Evolutionary conservation across 2,797 vertebrate genomes (phyloP).

Genomic region (Onychomys leucogaster): DNA sequence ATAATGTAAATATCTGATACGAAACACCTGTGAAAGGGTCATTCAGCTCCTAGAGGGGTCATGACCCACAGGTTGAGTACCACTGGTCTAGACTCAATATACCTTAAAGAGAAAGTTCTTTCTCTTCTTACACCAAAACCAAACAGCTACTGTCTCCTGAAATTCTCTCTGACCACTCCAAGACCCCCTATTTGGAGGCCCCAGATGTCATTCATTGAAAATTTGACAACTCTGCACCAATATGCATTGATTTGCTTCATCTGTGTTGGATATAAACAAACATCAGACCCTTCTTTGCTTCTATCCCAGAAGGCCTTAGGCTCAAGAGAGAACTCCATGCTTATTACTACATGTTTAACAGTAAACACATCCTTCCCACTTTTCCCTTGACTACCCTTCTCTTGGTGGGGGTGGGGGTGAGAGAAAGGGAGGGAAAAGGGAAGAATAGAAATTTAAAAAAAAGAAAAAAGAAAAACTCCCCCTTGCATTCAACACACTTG

Average conservation of each 20-base stretch:
- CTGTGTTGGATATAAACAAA: not conserved
- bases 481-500: not conserved
- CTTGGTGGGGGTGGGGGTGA: not conserved
- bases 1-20: not conserved
- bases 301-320: not conserved
- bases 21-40: not conserved
- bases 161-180: not conserved
- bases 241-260: not conserved
- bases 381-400: not conserved
- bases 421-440: not conserved
- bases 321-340: not conserved
- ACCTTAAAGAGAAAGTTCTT: not conserved
- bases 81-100: not conserved
- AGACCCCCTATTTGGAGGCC: not conserved
- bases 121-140: not conserved
- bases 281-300: not conserved
- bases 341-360: not conserved
- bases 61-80: not conserved
- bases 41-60: not conserved
- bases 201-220: not conserved
- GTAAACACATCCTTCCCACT: not conserved
- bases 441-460: not conserved
- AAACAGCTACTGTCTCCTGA: not conserved
- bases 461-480: not conserved
- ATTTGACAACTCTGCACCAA: not conserved